phyloP scores from a whole-genome alignment of 2,797 vertebrate species.

The Chaunax sp. region DNA sequence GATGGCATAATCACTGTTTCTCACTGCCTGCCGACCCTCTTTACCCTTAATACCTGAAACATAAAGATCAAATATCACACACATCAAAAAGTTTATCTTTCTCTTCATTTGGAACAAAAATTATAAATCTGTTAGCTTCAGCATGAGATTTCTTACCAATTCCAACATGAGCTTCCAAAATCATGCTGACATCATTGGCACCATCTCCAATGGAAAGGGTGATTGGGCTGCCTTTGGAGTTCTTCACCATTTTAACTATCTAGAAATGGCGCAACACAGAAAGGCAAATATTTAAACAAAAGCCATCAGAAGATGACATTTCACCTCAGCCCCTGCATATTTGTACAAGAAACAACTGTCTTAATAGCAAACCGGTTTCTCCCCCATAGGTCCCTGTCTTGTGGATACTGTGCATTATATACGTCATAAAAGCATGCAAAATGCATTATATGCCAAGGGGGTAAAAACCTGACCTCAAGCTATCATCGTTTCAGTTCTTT shows the following conservation, averaged over 20 bases:
- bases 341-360: too few relatives aligned
- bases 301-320: background rate
- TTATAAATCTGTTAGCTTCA: background rate
- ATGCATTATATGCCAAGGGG: too few relatives aligned
- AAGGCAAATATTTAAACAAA: background rate
- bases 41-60: conserved; percentile 95
- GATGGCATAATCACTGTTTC: conserved; percentile 98
- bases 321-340: too few relatives aligned
- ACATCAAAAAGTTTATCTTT: background rate
- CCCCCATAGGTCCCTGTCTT: too few relatives aligned
- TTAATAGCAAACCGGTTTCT: too few relatives aligned
- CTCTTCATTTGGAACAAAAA: background rate
- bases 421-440: too few relatives aligned
- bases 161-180: conserved; percentile 97
- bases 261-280: conserved; percentile 61
- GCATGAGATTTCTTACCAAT: conserved; percentile 87
- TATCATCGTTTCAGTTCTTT: background rate
- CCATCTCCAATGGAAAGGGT: conserved; percentile 96
- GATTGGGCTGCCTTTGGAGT: conserved; percentile 93
- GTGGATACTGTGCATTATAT: too few relatives aligned
- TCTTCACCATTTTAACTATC: conserved; percentile 99
- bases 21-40: conserved; percentile 95
- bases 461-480: too few relatives aligned
- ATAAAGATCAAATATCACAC: background rate
- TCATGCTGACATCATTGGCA: conserved; percentile 99